These are phyloP conservation scores for Chondrilla cf. caribensis DNA, from an alignment of 37 sponge, comb jelly and placozoan species.

Conservation along the genomic window DNA sequence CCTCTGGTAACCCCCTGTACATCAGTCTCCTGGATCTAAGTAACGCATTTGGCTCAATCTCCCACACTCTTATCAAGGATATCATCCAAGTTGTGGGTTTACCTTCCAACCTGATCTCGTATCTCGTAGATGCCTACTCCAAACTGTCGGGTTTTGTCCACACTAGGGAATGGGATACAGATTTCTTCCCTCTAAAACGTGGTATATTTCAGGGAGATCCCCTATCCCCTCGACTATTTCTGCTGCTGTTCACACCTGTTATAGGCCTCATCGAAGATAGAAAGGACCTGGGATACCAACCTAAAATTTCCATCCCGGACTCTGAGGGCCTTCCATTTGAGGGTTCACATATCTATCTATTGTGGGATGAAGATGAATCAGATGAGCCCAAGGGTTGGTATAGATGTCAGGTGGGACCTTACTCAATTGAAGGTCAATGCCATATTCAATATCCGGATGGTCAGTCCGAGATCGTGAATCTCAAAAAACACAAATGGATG, in stretches of 20 bases:
- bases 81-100: neutral
- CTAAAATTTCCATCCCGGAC: neutral
- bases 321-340: neutral
- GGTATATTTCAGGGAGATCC: neutral
- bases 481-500: neutral
- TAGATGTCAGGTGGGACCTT: neutral
- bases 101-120: neutral
- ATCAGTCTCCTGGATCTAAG: conserved; percentile 35
- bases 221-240: neutral
- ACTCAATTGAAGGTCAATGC: neutral
- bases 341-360: neutral
- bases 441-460: neutral
- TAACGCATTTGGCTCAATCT: conserved; percentile 48
- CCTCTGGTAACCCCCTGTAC: conserved; percentile 10
- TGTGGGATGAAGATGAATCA: neutral
- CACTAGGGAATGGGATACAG: conserved; percentile 11
- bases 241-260: neutral
- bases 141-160: conserved; percentile 3
- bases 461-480: neutral
- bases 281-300: neutral
- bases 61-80: conserved; percentile 16
- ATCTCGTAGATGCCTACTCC: conserved; percentile 10
- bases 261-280: neutral
- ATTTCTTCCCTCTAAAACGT: neutral
- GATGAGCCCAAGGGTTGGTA: neutral